phyloP scores from a whole-genome alignment of 2,888 invertebrate species.

The Pterostichus niger region DNA sequence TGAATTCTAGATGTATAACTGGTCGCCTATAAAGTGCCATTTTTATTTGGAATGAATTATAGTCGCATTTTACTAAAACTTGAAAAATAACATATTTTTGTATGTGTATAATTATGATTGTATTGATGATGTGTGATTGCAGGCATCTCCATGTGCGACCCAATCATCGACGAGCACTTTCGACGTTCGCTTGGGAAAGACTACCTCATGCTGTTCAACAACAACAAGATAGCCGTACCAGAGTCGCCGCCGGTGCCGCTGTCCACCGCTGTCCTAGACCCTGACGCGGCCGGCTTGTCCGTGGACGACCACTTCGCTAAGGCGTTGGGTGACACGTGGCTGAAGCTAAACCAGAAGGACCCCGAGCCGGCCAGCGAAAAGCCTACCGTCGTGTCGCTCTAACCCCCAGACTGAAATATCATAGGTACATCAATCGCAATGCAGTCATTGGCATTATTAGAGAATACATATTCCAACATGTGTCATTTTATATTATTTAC shows the following conservation, averaged over 20 bases:
- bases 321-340: slow-evolving; percentile 92
- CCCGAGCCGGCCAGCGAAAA: slow-evolving; percentile 73
- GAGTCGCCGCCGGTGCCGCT: slow-evolving; percentile 69
- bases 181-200: slow-evolving; percentile 93
- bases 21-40: too few relatives aligned
- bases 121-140: slow-evolving; percentile 69
- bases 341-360: slow-evolving; percentile 83
- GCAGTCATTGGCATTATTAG: too few relatives aligned
- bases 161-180: slow-evolving; percentile 97
- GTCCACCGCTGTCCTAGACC: slow-evolving; percentile 76
- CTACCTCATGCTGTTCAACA: slow-evolving; percentile 85
- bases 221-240: slow-evolving; percentile 75
- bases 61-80: too few relatives aligned
- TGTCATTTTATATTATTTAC: too few relatives aligned
- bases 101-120: too few relatives aligned
- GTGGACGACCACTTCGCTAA: slow-evolving; percentile 97
- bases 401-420: not conserved
- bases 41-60: too few relatives aligned
- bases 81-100: too few relatives aligned
- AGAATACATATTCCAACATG: too few relatives aligned
- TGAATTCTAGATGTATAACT: too few relatives aligned
- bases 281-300: slow-evolving; percentile 80
- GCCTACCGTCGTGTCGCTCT: slow-evolving; percentile 68
- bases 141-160: slow-evolving; percentile 91
- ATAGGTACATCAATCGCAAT: slow-evolving; percentile 6